A percentile compares a stretch with the other conserved stretches of the same genome.
Evolutionary conservation across 2,888 invertebrate genomes (phyloP).

Genomic region (Apodemia arnacis): DNA sequence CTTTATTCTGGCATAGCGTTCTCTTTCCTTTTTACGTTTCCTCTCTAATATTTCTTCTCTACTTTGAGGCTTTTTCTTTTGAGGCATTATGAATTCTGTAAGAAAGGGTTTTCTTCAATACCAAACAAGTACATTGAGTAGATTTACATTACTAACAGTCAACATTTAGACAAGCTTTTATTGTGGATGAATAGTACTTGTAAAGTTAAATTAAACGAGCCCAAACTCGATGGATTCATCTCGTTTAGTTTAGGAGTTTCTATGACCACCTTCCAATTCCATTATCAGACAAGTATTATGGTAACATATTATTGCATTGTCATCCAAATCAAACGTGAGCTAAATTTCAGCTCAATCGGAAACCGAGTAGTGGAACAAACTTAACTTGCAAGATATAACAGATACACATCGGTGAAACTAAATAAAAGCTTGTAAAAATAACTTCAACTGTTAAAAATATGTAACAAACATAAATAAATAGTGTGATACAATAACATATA

Average conservation of each 20-base stretch:
- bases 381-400: neutral
- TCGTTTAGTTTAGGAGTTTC: neutral
- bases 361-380: neutral
- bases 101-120: neutral
- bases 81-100: neutral
- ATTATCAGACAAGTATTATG: neutral
- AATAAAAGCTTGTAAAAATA: conserved; percentile 1
- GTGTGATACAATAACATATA: neutral
- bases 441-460: neutral
- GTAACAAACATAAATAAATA: neutral
- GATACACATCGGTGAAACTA: neutral
- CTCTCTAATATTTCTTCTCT: neutral
- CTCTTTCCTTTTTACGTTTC: neutral
- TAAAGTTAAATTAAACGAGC: neutral
- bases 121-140: too few relatives aligned
- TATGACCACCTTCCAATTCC: neutral
- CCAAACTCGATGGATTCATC: neutral
- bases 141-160: neutral
- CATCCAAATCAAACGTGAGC: neutral
- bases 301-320: neutral
- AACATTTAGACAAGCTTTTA: neutral
- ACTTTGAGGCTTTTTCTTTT: neutral
- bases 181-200: neutral
- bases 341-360: neutral
- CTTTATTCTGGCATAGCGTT: neutral